phyloP scores from a whole-genome alignment of 2,888 invertebrate species.

The Apodemia hepburni region DNA sequence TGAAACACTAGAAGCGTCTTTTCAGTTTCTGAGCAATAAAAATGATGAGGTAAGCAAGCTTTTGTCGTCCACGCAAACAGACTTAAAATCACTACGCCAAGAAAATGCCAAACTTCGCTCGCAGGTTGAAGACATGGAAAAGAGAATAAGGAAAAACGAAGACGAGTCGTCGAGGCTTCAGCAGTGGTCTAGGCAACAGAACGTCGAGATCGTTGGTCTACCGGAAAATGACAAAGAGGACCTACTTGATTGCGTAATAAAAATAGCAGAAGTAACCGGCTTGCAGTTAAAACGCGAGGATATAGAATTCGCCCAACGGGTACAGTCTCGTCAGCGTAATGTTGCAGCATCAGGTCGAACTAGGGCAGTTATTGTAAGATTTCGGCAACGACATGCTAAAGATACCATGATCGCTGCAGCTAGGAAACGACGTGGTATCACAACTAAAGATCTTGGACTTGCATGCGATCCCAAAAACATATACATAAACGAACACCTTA shows the following conservation, averaged over 20 bases:
- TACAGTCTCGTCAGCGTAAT: neutral
- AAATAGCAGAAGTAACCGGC: neutral
- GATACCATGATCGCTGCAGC: constrained; percentile 19
- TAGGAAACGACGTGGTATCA: constrained; percentile 11
- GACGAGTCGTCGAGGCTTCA: neutral
- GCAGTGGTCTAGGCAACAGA: constrained; percentile 1
- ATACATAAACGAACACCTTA: constrained; percentile 17
- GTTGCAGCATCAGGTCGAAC: neutral
- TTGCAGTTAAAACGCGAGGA: neutral
- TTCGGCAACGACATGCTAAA: constrained; percentile 16
- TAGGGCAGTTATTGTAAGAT: neutral
- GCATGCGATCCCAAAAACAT: constrained; percentile 16
- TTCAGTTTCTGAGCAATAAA: neutral
- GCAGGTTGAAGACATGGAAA: neutral
- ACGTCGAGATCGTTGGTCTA: neutral
- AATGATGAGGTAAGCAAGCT: neutral
- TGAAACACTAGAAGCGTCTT: neutral
- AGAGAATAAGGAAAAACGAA: neutral
- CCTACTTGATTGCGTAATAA: neutral
- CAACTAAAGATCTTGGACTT: constrained; percentile 16
- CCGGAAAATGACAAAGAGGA: neutral
- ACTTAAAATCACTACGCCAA: neutral
- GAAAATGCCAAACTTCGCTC: neutral
- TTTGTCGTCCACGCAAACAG: neutral
- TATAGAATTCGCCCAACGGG: neutral